A percentile compares a stretch with the other conserved stretches of the same genome.
Evolutionary conservation across 2,888 invertebrate genomes (phyloP).

Genomic region (Catocala sponsa): DNA sequence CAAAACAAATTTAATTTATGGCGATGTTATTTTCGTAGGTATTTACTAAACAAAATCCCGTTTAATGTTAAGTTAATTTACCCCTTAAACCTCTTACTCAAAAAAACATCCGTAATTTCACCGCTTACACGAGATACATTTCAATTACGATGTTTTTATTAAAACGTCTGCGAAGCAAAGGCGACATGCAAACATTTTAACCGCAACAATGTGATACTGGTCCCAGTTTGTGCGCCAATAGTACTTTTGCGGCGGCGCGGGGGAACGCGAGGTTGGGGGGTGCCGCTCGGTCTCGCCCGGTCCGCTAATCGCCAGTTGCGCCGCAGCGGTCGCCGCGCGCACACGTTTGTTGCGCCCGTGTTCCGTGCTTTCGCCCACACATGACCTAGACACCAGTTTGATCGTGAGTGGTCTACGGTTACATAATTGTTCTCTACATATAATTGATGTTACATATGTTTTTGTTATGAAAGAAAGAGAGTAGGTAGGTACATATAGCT

Average conservation of each 20-base stretch:
- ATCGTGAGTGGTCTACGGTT: conserved; percentile 76
- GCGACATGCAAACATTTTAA: conserved; percentile 24
- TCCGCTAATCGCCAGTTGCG: conserved; percentile 71
- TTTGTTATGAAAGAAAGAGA: background rate
- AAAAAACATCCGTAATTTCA: conserved; percentile 5
- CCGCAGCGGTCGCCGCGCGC: conserved; percentile 74
- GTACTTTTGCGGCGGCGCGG: conserved; percentile 61
- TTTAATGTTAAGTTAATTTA: background rate
- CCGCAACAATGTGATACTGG: conserved; percentile 55
- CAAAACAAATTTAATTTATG: conserved; percentile 8
- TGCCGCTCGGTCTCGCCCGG: conserved; percentile 58
- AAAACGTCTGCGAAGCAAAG: conserved; percentile 11
- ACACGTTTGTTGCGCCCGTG: conserved; percentile 65
- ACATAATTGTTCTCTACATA: conserved; percentile 63
- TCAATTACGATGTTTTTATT: conserved; percentile 27
- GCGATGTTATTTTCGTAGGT: background rate
- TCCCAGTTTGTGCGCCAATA: conserved; percentile 77
- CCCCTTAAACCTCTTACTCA: background rate
- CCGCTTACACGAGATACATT: background rate
- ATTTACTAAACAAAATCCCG: no score
- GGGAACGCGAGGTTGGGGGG: conserved; percentile 33
- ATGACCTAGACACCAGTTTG: conserved; percentile 68
- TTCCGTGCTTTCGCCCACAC: conserved; percentile 58
- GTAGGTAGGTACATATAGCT: conserved; percentile 3
- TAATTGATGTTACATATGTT: conserved; percentile 31